Base-by-base conservation (phyloP, 1,140 invertebrate species). In the Dolichoris vasculosae region DNA sequence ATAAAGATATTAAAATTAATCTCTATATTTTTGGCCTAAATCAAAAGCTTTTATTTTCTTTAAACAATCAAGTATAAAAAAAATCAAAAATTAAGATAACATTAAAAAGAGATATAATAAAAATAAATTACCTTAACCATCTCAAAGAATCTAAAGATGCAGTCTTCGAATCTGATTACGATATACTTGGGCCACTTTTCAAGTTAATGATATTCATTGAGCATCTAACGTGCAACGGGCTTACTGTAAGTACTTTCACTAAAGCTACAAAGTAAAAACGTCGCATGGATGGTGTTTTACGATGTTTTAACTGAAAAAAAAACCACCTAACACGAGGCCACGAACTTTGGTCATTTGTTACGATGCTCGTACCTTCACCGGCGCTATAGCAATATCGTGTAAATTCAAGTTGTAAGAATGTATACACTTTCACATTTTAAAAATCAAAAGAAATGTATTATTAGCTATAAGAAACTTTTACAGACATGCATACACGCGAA, bases 161-260 rank as follows among this genome's bases (percentile, higher is more conserved):
- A 38, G 46, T 64, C 43, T 15, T 63, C 46, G 30, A 76, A 76
- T 76, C 30, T n/a, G 55, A 83, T 76, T 48, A 83, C 38, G 55
- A 30, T 76, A 77, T 8, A 67, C 64, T 23, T 30, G 46, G 32
- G 67, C 48, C 11, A 63, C 59, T 77, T 63, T 75, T 67, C 40
- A 55, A 59, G 40, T 67, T 64, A 26, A 46, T 43, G 30, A 46
- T 64, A 46, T 26, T 51, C 64, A 67, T 43, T 67, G 59, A 81
- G 9, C 63, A 69, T 82, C 64, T 51, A 46, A 71, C 26, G 63
- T 64, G 35, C n/a, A 23, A 2, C 30, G n/a, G 17, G 35, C 23
- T 82, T 20, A 82, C 35, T 20, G n/a, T 17, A 6, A 69, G 23
- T 73, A 71, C 81, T 82, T 82, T 82, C 81, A 82, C 81, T 73